Conservation (phyloP, 2,113 vertebrate genomes). For the Phalacrocorax carbo region DNA sequence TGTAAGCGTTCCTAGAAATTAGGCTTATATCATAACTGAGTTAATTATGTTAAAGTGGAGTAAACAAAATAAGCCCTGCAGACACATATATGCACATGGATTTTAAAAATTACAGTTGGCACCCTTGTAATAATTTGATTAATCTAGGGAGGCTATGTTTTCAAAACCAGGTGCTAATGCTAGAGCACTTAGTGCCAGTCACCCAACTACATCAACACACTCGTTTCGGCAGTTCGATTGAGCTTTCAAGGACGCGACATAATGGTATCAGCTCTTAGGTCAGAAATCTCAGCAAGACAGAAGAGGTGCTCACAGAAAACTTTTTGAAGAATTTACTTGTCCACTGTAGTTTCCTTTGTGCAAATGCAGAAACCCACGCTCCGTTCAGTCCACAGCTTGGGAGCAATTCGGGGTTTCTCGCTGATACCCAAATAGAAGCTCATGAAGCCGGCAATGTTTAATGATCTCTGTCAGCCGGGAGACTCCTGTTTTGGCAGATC, state of each 20-base stretch:
- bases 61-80: neutral
- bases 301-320: neutral
- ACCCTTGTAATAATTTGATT: neutral
- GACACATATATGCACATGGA: neutral
- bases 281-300: neutral
- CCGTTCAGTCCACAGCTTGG: neutral
- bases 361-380: neutral
- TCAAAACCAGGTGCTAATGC: neutral
- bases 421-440: neutral
- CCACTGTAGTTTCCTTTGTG: neutral
- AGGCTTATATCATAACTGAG: neutral
- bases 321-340: neutral
- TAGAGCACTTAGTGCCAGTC: neutral
- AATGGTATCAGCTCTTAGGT: neutral
- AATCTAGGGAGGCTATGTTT: neutral
- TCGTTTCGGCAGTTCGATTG: neutral
- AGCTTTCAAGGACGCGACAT: neutral
- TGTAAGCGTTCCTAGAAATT: neutral
- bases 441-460: neutral
- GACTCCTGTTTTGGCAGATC: neutral
- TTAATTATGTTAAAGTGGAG: neutral
- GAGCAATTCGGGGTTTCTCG: neutral
- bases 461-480: neutral
- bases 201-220: neutral
- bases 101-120: neutral